Evolutionary conservation across 2,888 invertebrate species (phyloP), one percentile per base, ranked within the genome.

Genomic region (Dusona sp.): DNA sequence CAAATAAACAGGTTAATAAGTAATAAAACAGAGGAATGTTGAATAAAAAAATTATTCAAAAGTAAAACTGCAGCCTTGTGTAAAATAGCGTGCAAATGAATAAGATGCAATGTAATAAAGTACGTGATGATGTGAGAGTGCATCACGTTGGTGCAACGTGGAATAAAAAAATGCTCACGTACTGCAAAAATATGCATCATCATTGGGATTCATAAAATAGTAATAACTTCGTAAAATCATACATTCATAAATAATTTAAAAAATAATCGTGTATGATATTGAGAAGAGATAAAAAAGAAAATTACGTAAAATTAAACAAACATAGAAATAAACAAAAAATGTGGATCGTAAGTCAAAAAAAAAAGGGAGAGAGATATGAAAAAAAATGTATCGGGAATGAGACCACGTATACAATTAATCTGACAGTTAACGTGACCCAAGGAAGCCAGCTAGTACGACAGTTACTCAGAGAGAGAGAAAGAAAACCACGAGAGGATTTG

Each of bases 361-460:
- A 13, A 45, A n/a, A 33, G n/a, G 9, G 9, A n/a, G 13, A 29
- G n/a, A n/a, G 9, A n/a, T 29, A 29, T 29, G 61, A 48, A 51
- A 54, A n/a, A 54, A 33, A 51, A 70, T 38, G 3, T 9, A 83
- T 74, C 72, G 88, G 77, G 81, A 84, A 81, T 77, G 74, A 86
- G 84, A 86, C 87, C 82, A 48, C 57, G 54, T 81, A 61, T 88
- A 85, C 85, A 89, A 92, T 92, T 93, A 92, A 93, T 92, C 92
- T 89, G 93, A 92, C 92, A 91, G 91, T 91, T 92, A 92, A 91
- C 90, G 87, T 89, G 91, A 90, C 88, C 89, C 90, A 88, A 87
- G 89, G 91, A 92, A 92, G 92, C 91, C 92, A 81, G 57, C 61
- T 7, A 64, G 89, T 87, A 75, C 48, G 89, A 89, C 90, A 90